Evolutionary conservation across 2,113 vertebrate species (phyloP), one percentile per base, ranked within the genome.

Genomic region (Regulus satrapa): DNA sequence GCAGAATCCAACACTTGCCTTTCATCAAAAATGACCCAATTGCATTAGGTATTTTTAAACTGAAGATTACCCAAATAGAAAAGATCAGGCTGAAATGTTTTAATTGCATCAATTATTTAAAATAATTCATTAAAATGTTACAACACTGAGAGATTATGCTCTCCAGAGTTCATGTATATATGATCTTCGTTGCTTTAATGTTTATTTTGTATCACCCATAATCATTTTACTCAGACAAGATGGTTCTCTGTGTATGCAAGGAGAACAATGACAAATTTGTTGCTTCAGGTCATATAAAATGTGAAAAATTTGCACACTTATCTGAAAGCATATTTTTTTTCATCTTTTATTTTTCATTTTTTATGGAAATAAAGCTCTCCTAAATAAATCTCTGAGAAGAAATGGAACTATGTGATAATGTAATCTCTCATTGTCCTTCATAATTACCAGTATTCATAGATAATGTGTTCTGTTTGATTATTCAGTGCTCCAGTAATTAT

Each of bases 61-160:
- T 71, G 31, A 83, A 80, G 23, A 83, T 84, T 74, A 83, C 31
- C 25, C 3, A 15, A 52, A 73, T 43, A 64, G 45, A 94, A 88
- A 71, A 93, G 48, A 88, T 75, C 66, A 80, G n/a, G 14, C 24
- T 68, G 41, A 76, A 91, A 81, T 68, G 24, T 90, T 95, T 93
- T 95, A 94, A 92, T 80, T 93, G 87, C 51, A 85, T 85, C 52
- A 71, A 68, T 72, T 93, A 78, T 41, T 63, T 73, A 40, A 81
- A 96, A 34, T 80, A 89, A 94, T 91, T 88, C 19, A 80, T 89
- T 94, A 91, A 84, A 94, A 94, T 85, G 81, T 86, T 68, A 80
- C 13, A 90, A 77, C 18, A 63, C 8, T 69, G 48, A 64, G 16
- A 72, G 13, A 55, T 64, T 1, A 78, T 59, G 59, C 38, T 88